These are phyloP conservation scores for Margaritifera margaritifera DNA, from an alignment of 2,888 invertebrate genomes.

Conservation along the genomic window DNA sequence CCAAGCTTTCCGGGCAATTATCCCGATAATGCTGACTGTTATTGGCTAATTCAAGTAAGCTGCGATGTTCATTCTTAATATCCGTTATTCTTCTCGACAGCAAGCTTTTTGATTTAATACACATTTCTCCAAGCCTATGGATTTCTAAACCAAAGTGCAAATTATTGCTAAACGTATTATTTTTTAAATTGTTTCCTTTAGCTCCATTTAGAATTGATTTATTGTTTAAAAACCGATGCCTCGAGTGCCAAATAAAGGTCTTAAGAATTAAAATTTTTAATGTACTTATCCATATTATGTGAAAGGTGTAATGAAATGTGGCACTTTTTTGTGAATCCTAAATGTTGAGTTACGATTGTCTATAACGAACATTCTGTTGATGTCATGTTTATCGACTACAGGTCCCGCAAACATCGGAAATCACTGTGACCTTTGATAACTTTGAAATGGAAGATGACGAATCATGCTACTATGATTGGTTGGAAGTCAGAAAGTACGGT, in stretches of 20 bases:
- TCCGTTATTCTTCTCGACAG: background rate
- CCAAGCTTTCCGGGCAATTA: conserved; percentile 15
- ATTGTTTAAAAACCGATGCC: conserved; percentile 2
- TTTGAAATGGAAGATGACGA: conserved; percentile 11
- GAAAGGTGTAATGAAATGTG: too few species aligned
- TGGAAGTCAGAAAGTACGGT: conserved; percentile 34
- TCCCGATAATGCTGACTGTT: conserved; percentile 9
- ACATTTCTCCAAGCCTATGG: too few species aligned
- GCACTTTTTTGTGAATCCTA: too few species aligned
- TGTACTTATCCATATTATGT: background rate
- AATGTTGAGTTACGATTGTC: too few species aligned
- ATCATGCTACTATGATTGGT: conserved; percentile 34
- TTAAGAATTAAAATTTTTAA: background rate
- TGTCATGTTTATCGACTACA: too few species aligned
- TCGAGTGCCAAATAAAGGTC: conserved; percentile 3
- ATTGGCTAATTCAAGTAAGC: conserved; percentile 19
- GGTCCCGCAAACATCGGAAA: conserved; percentile 6
- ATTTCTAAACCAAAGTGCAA: too few species aligned
- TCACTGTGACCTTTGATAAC: conserved; percentile 10
- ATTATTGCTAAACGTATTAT: too few species aligned
- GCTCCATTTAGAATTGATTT: background rate
- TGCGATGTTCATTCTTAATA: background rate
- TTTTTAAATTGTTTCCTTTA: background rate
- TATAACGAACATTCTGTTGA: too few species aligned
- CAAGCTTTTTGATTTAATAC: background rate